Evolutionary conservation across 2,113 vertebrate species (phyloP).

Genomic region (Malurus alboscapulatus): DNA sequence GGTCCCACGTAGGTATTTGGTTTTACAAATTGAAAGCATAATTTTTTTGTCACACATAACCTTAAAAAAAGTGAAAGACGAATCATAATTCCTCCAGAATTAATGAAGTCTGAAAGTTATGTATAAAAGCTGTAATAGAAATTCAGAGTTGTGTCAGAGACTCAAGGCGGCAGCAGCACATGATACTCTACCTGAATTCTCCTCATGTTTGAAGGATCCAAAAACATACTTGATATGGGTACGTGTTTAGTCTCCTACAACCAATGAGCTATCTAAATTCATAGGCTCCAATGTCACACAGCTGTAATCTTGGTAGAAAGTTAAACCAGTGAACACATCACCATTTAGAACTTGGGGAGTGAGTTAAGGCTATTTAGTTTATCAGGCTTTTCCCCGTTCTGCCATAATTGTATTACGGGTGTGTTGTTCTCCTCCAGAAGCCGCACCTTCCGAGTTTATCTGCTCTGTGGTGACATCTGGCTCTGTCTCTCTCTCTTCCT

Average conservation of each 20-base stretch:
- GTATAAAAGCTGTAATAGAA: conserved; percentile 68
- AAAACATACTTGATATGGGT: conserved; percentile 69
- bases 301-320: conserved; percentile 75
- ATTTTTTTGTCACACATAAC: conserved; percentile 71
- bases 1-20: conserved; percentile 62
- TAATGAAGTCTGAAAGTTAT: conserved; percentile 77
- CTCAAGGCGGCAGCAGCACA: conserved; percentile 45
- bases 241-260: conserved; percentile 80
- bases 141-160: conserved; percentile 66
- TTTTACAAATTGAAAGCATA: conserved; percentile 74
- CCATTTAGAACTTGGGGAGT: conserved; percentile 62
- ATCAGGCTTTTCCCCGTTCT: conserved; percentile 28
- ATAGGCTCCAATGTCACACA: conserved; percentile 78
- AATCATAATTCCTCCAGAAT: conserved; percentile 73
- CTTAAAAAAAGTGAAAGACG: conserved; percentile 68
- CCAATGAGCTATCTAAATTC: conserved; percentile 86
- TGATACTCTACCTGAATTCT: conserved; percentile 69
- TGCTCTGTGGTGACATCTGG: conserved; percentile 1
- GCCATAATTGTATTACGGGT: conserved; percentile 57
- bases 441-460: conserved; percentile 29
- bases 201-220: conserved; percentile 69
- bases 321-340: conserved; percentile 66
- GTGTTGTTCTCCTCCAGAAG: conserved; percentile 60
- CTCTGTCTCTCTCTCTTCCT: background rate
- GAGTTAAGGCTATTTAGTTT: conserved; percentile 59